These are phyloP conservation scores for Drosophila arawakana DNA, from an alignment of 1,140 invertebrate genomes.

Conservation along the genomic window DNA sequence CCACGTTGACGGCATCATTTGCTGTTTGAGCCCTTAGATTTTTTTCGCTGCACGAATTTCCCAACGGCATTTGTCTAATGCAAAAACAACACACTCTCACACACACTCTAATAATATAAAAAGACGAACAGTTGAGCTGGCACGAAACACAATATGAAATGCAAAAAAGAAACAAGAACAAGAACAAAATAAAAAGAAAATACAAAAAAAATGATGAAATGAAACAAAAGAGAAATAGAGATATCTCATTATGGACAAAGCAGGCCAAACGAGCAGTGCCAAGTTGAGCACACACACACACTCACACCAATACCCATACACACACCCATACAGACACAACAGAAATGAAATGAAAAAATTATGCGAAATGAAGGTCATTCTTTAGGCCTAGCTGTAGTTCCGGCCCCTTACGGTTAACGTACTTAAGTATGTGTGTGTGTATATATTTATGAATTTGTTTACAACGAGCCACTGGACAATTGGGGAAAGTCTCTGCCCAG, in stretches of 20 bases:
- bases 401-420: neutral
- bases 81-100: constrained; percentile 69
- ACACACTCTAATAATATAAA: constrained; percentile 22
- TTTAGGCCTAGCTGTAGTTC: constrained; percentile 17
- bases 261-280: constrained; percentile 54
- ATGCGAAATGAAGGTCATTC: constrained; percentile 57
- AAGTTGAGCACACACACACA: constrained; percentile 10
- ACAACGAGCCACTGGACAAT: constrained; percentile 57
- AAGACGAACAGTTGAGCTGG: constrained; percentile 21
- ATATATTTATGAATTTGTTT: constrained; percentile 73
- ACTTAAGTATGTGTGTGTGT: constrained; percentile 12
- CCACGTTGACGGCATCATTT: constrained; percentile 68
- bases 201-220: constrained; percentile 66
- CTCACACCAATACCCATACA: neutral
- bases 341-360: constrained; percentile 80
- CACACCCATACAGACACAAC: constrained; percentile 23
- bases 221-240: constrained; percentile 80
- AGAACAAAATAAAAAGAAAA: constrained; percentile 29
- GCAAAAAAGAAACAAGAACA: constrained; percentile 15
- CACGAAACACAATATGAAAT: constrained; percentile 4
- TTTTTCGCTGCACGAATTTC: constrained; percentile 69
- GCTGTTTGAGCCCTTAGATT: constrained; percentile 71
- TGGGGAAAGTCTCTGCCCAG: constrained; percentile 23
- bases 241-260: constrained; percentile 82
- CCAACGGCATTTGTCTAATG: constrained; percentile 72